Evolutionary conservation across 2,888 invertebrate genomes (phyloP).

Genomic region (Drosophila cognata): DNA sequence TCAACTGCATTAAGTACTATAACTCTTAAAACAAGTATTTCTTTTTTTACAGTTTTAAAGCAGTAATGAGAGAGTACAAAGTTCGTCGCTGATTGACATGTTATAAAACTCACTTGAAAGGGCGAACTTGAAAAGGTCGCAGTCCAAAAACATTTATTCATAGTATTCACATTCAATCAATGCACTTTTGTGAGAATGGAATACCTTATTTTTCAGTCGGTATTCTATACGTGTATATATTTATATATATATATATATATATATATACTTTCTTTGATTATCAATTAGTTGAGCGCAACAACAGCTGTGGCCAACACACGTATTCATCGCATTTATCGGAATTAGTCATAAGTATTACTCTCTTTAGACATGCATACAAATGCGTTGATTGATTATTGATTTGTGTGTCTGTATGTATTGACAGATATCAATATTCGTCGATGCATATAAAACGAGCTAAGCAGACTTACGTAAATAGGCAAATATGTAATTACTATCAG

Average conservation of each 20-base stretch:
- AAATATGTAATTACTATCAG: not conserved
- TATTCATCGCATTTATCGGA: not conserved
- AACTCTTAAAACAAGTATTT: slow-evolving; percentile 32
- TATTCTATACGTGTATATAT: not conserved
- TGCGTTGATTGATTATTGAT: slow-evolving; percentile 16
- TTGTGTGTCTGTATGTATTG: slow-evolving; percentile 4
- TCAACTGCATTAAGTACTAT: slow-evolving; percentile 18
- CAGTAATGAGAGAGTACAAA: slow-evolving; percentile 29
- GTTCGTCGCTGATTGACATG: slow-evolving; percentile 27
- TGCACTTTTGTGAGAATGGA: slow-evolving; percentile 8
- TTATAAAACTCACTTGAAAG: slow-evolving; percentile 7
- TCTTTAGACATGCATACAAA: not conserved
- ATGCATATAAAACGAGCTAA: not conserved
- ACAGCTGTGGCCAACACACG: slow-evolving; percentile 32
- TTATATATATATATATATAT: not conserved
- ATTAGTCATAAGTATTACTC: not conserved
- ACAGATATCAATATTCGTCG: slow-evolving; percentile 10
- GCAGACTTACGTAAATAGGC: not conserved
- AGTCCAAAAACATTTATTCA: slow-evolving; percentile 8
- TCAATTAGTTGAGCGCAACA: slow-evolving; percentile 23
- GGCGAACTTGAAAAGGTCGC: slow-evolving; percentile 15
- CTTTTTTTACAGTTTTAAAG: slow-evolving; percentile 20
- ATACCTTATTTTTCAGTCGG: not conserved
- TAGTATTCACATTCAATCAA: slow-evolving; percentile 7
- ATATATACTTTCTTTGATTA: slow-evolving; percentile 14